Base-by-base conservation (phyloP, 2,888 invertebrate species). In the Tethea ocularis region DNA sequence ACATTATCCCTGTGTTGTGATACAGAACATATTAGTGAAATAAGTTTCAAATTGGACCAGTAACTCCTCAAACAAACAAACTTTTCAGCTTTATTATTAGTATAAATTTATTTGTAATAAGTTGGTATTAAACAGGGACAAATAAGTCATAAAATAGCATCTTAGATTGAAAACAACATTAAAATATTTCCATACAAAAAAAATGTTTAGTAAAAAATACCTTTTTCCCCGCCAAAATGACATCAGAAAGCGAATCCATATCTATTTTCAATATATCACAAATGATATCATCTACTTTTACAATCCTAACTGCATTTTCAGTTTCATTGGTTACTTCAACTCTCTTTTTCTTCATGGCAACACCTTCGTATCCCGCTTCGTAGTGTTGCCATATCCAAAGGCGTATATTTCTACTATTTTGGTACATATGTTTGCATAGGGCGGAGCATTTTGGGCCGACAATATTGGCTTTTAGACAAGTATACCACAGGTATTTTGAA, bases 161-260 rank as follows among this genome's bases (percentile, higher is more conserved):
- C n/a, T n/a, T n/a, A n/a, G n/a, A n/a, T n/a, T n/a, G n/a, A n/a
- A n/a, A n/a, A n/a, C n/a, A n/a, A n/a, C n/a, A n/a, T n/a, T n/a
- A n/a, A 26, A 26, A 26, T 24, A 3, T 7, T 26, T 26, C 2
- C 7, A 26, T 26, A 26, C 3, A 23, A 11, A 20, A 20, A 20
- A 22, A 33, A 55, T 54, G 61, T 58, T 66, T 71, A n/a, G n/a
- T n/a, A n/a, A n/a, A n/a, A n/a, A n/a, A n/a, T n/a, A 92, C 93
- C 86, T 89, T 91, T 75, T 93, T 93, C 1, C 90, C 89, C 0
- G 89, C 82, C 63, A 91, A 81, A 67, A 91, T 80, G 38, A 87
- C 85, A 77, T 92, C 91, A n/a, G 85, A 74, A 4, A 93, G 57
- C 2, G 83, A 78, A 63, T 92, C 90, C 74, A 93, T 73, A 67